A percentile compares a stretch with the other conserved stretches of the same genome.
Evolutionary conservation across 37 sponge, comb jelly and placozoan genomes (phyloP).

Genomic region (Amphimedon queenslandica): DNA sequence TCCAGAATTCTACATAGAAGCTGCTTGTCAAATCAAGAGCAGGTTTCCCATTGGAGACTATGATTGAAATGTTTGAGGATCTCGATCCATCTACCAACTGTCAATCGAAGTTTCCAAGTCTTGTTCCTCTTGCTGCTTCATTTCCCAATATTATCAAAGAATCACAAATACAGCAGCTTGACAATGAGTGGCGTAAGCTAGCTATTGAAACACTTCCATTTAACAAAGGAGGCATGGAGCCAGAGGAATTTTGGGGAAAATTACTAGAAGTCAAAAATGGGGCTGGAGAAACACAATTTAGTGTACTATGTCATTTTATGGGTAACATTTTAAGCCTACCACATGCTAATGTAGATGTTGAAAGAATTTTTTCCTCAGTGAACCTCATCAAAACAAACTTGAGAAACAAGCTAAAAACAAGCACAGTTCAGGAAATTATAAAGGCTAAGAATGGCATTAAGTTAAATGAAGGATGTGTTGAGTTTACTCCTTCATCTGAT

Average conservation of each 20-base stretch:
- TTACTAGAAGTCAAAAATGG: too few species aligned
- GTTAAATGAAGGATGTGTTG: too few species aligned
- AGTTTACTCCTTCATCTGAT: too few species aligned
- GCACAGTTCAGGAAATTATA: too few species aligned
- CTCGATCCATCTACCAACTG: background rate
- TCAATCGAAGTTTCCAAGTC: too few species aligned
- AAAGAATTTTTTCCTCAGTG: too few species aligned
- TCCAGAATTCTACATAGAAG: conserved; percentile 8
- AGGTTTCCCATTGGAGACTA: conserved; percentile 3
- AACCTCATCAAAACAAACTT: too few species aligned
- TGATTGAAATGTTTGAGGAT: background rate
- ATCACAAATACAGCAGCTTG: background rate
- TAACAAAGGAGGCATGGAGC: background rate
- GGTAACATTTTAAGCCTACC: background rate
- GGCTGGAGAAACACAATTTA: background rate
- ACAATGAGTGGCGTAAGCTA: too few species aligned
- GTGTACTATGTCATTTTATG: background rate
- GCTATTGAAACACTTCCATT: background rate
- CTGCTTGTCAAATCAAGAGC: background rate
- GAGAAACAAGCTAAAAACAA: too few species aligned
- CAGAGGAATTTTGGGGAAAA: background rate
- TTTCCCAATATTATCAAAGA: background rate
- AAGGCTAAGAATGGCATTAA: background rate
- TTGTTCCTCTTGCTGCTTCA: too few species aligned
- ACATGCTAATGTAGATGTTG: conserved; percentile 16